Base-by-base conservation (phyloP, 2,797 vertebrate genomes). In the Macropodus opercularis region DNA sequence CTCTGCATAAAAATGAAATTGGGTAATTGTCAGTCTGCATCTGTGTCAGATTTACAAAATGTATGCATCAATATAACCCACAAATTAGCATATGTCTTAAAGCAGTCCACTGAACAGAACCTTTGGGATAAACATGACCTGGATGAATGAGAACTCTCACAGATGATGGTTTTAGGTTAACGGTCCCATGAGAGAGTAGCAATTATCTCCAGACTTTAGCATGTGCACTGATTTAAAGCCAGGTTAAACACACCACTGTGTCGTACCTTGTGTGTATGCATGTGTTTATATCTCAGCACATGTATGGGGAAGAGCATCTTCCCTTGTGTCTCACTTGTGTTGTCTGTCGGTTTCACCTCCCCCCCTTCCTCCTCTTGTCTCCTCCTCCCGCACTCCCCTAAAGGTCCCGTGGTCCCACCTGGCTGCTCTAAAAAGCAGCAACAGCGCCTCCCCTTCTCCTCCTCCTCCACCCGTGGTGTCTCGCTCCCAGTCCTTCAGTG, bases 401-500 rank as follows among this genome's bases (percentile, higher is more conserved):
- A 91, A 95, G 93, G 94, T 94, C 87, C 94, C 94, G 88, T 93
- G 94, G 88, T 95, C 94, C 69, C 93, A 96, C 84, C 92, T 94
- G 84, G 94, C 94, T 62, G 93, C 95, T 93, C 93, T 94, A 69
- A 94, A 95, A 93, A 98, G 87, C 85, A 92, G 87, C 78, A 96
- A 84, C 87, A 87, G 72, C 36, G 81, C 85, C 1, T 68, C 85
- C 60, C 80, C 89, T 77, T 80, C 89, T 74, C 68, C 62, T 54
- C 78, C 84, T 66, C 77, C 72, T 71, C 88, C 94, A 85, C 93
- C 80, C 5, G 73, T 77, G 52, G 94, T 95, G 48, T 88, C 93
- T 69, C 93, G 94, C 80, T 96, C 95, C 70, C 95, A 95, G 89
- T 96, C 95, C 84, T 93, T 96, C 91, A 95, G 95, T 75, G 95